phyloP scores from a whole-genome alignment of 2,113 vertebrate species.

The Cricetomys ansorgei region DNA sequence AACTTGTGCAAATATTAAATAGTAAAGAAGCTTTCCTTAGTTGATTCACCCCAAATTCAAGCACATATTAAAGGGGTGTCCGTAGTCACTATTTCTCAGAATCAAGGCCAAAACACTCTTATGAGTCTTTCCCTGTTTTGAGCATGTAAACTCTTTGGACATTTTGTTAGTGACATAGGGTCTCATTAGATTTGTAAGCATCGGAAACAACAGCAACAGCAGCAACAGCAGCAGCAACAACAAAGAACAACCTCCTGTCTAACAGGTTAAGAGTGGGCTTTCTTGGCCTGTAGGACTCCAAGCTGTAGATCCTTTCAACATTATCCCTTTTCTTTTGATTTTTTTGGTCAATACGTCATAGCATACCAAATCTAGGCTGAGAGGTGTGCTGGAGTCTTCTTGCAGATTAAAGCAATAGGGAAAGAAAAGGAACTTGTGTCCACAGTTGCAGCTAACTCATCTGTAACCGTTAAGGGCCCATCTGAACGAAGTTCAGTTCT shows the following conservation, averaged over 20 bases:
- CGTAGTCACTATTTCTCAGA: slow-evolving; percentile 25
- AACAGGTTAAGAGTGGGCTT: not conserved
- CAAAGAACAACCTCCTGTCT: not conserved
- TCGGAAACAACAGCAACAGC: not conserved
- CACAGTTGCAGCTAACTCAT: not conserved
- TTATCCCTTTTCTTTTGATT: not conserved
- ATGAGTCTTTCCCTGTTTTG: not conserved
- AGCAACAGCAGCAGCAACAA: slow-evolving; percentile 7
- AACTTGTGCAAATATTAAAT: not conserved
- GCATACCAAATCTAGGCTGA: not conserved
- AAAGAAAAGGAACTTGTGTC: not conserved
- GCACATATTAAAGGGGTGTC: not conserved
- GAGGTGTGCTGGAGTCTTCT: not conserved
- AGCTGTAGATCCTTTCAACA: not conserved
- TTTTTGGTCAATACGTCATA: not conserved
- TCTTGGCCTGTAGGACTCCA: too few relatives aligned
- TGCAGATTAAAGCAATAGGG: not conserved
- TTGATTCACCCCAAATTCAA: slow-evolving; percentile 33
- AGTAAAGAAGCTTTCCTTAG: slow-evolving; percentile 45
- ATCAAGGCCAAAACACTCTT: not conserved
- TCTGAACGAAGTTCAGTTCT: not conserved
- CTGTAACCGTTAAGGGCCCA: not conserved
- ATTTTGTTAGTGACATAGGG: not conserved
- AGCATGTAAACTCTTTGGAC: not conserved
- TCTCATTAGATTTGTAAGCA: not conserved